phyloP scores from a whole-genome alignment of 2,888 invertebrate genomes.

The Steinernema scapterisci region DNA sequence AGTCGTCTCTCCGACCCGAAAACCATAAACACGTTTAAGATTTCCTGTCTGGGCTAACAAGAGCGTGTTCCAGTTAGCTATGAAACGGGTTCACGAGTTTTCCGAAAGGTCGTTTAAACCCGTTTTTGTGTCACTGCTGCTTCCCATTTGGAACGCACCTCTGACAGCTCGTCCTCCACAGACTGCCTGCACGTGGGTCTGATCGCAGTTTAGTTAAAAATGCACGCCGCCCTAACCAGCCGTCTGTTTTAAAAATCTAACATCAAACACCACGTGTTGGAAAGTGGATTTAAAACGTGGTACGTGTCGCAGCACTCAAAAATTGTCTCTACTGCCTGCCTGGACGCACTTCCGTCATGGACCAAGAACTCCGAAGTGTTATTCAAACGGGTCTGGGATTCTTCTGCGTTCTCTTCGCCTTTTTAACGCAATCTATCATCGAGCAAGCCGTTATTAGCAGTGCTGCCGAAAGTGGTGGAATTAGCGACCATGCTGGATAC shows the following conservation, averaged over 20 bases:
- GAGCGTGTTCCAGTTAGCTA: too few species aligned
- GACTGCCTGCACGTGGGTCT: too few species aligned
- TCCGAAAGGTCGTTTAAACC: too few species aligned
- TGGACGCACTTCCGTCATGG: neutral
- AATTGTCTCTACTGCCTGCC: neutral
- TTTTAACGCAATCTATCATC: conserved; percentile 83
- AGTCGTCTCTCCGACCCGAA: too few species aligned
- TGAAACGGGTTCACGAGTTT: too few species aligned
- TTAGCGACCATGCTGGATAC: conserved; percentile 55
- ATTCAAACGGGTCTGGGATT: conserved; percentile 87
- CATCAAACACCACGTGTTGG: neutral
- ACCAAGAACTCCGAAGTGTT: conserved; percentile 74
- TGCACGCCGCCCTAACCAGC: too few species aligned
- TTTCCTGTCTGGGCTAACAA: too few species aligned
- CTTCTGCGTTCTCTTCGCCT: conserved; percentile 95
- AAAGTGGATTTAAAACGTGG: neutral
- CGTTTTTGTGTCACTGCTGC: too few species aligned
- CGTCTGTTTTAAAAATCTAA: neutral
- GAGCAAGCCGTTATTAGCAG: conserved; percentile 85
- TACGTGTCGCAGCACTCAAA: neutral
- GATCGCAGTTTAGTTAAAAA: too few species aligned
- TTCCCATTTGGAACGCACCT: too few species aligned
- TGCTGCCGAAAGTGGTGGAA: conserved; percentile 37
- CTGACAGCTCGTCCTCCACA: too few species aligned
- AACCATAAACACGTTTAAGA: too few species aligned